Evolutionary conservation across 2,797 vertebrate genomes (phyloP), one percentile per base, ranked within the genome.

Genomic region (Halcyon leucocephala): DNA sequence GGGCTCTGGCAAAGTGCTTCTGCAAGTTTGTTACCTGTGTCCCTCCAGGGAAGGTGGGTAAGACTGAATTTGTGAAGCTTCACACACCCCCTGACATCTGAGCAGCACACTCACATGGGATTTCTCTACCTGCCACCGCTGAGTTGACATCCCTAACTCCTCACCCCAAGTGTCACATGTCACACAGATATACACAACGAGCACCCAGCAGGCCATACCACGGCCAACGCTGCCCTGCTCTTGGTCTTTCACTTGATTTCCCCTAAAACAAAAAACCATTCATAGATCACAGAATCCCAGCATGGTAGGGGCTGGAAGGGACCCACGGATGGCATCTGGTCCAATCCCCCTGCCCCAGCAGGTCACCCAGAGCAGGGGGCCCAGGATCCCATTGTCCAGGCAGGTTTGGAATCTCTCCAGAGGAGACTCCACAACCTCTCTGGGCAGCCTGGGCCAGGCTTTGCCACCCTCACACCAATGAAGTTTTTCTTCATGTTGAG

Each of bases 161-260:
- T 55, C 35, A 17, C 24, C 25, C 19, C 49, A 46, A 48, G 80
- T 80, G 41, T 46, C 8, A 16, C 12, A 8, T 0, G 2, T 57
- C 37, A 44, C 28, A 39, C 1, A 1, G 35, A 46, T 14, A 10
- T 0, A 28, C 1, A 37, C 18, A 54, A 15, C 0, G 11, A 84
- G 42, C 51, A 77, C 20, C 16, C 91, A 73, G 54, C 8, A 26
- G 71, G 35, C 14, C 48, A 20, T 2, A 29, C 21, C 44, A 35
- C 0, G 7, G 49, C 22, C 41, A 64, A 26, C 3, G 3, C 11
- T 52, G 37, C 60, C 26, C 24, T 48, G 33, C 33, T 60, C 33
- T 35, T 33, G 15, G 37, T 21, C 58, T 69, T 81, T 31, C 6
- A 1, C 35, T 21, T 3, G 4, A 41, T 64, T 57, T 82, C 20